A percentile compares a stretch with the other conserved stretches of the same genome.
Conservation (phyloP, 2,888 invertebrate species). For the Dolichomitus sp. region DNA sequence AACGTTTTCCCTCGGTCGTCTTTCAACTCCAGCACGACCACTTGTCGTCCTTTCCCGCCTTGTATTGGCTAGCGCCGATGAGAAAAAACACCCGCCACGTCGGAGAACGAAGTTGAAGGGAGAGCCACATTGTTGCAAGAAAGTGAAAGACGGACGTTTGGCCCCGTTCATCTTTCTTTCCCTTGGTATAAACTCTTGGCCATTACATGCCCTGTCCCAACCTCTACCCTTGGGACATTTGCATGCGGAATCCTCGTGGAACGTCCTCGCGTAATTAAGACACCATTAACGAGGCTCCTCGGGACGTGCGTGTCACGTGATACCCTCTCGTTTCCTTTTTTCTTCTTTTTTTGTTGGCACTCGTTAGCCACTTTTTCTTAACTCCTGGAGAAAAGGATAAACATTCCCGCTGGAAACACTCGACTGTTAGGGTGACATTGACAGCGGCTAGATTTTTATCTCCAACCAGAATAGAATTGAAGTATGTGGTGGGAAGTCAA, state of each 20-base stretch:
- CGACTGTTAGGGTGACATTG: slow-evolving; percentile 19
- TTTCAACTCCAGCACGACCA: slow-evolving; percentile 35
- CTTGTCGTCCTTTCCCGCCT: slow-evolving; percentile 33
- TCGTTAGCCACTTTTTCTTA: slow-evolving; percentile 60
- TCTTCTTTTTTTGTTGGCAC: slow-evolving; percentile 46
- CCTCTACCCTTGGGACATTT: slow-evolving; percentile 72
- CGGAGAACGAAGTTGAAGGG: slow-evolving; percentile 9
- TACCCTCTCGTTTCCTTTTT: slow-evolving; percentile 39
- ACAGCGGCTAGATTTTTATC: slow-evolving; percentile 24
- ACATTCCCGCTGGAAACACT: slow-evolving; percentile 4
- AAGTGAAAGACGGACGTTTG: slow-evolving; percentile 55
- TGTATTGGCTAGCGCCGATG: slow-evolving; percentile 24
- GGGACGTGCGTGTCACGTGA: slow-evolving; percentile 62
- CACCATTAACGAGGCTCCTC: slow-evolving; percentile 75
- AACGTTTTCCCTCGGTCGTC: slow-evolving; percentile 19
- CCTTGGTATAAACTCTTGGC: slow-evolving; percentile 26
- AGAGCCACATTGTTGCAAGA: slow-evolving; percentile 32
- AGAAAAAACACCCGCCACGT: not conserved
- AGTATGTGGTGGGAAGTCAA: slow-evolving; percentile 5
- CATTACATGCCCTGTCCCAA: slow-evolving; percentile 17
- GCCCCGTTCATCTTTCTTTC: slow-evolving; percentile 50
- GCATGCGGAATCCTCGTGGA: slow-evolving; percentile 73
- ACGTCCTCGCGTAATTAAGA: slow-evolving; percentile 78
- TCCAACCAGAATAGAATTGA: not conserved
- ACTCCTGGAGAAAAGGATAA: slow-evolving; percentile 23